A percentile compares a stretch with the other conserved stretches of the same genome.
phyloP scores from a whole-genome alignment of 2,113 vertebrate genomes.

The Polypterus bichir region DNA sequence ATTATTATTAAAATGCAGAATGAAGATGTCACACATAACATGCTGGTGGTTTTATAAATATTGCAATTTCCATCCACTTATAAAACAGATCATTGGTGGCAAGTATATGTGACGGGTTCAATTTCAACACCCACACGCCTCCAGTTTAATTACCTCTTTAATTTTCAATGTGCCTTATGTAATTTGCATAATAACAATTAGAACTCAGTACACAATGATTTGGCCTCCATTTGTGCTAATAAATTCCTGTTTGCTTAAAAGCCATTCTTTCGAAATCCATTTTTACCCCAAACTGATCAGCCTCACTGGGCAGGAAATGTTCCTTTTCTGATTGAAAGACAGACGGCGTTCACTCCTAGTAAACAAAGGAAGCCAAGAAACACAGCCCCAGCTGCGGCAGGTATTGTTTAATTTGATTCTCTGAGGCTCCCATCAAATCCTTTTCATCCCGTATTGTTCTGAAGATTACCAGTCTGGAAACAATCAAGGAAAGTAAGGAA shows the following conservation, averaged over 20 bases:
- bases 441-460: conserved; percentile 14
- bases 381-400: conserved; percentile 15
- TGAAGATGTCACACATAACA: too few species aligned
- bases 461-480: conserved; percentile 26
- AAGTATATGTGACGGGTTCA: neutral
- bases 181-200: conserved; percentile 8
- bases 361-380: conserved; percentile 16
- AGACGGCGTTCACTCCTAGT: conserved; percentile 15
- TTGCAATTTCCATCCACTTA: too few species aligned
- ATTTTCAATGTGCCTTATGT: neutral
- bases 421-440: conserved; percentile 23
- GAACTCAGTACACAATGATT: neutral
- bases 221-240: neutral
- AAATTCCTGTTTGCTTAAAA: neutral
- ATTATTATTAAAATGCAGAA: too few species aligned
- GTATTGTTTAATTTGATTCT: conserved; percentile 32
- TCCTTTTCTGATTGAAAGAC: conserved; percentile 21
- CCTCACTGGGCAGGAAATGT: conserved; percentile 11
- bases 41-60: too few species aligned
- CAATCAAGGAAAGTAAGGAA: conserved; percentile 14
- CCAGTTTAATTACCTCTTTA: conserved; percentile 2
- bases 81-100: too few species aligned
- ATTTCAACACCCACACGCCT: neutral
- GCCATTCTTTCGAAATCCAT: conserved; percentile 13
- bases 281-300: conserved; percentile 32